phyloP scores from a whole-genome alignment of 2,888 invertebrate genomes.

The Eupithecia vulgata region DNA sequence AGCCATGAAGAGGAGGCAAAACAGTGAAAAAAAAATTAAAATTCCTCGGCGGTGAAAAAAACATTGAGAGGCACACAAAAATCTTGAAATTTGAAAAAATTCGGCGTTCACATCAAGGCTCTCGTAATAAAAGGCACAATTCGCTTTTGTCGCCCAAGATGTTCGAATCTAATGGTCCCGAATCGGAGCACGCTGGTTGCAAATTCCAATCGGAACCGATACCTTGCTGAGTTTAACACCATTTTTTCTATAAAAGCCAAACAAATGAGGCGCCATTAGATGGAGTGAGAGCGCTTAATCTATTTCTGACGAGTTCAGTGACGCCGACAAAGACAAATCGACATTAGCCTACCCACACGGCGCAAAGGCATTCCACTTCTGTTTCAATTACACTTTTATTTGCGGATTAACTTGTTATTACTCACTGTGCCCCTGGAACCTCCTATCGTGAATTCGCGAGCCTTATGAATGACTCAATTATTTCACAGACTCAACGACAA shows the following conservation, averaged over 20 bases:
- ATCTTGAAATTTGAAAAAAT: slow-evolving; percentile 71
- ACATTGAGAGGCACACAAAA: slow-evolving; percentile 70
- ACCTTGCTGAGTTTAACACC: slow-evolving; percentile 79
- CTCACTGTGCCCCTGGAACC: slow-evolving; percentile 77
- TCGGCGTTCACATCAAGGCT: slow-evolving; percentile 29
- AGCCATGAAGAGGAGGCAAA: slow-evolving; percentile 56
- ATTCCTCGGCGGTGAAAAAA: slow-evolving; percentile 64
- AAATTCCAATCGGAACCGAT: slow-evolving; percentile 73
- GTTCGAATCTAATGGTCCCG: background rate
- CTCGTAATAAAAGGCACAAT: background rate
- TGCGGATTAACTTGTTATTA: slow-evolving; percentile 85
- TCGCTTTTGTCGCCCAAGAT: background rate
- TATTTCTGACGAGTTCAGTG: slow-evolving; percentile 85
- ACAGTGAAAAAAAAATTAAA: slow-evolving; percentile 63
- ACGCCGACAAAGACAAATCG: slow-evolving; percentile 85
- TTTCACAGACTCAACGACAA: slow-evolving; percentile 70
- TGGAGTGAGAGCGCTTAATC: slow-evolving; percentile 84
- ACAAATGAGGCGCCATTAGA: slow-evolving; percentile 84
- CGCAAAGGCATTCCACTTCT: slow-evolving; percentile 80
- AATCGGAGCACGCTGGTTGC: slow-evolving; percentile 40
- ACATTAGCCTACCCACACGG: slow-evolving; percentile 84
- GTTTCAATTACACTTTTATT: slow-evolving; percentile 85
- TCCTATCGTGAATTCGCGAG: slow-evolving; percentile 66
- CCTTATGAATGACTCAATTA: slow-evolving; percentile 84
- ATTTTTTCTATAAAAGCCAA: slow-evolving; percentile 84